Conservation (phyloP, 2,797 vertebrate species). For the Acropternis orthonyx region DNA sequence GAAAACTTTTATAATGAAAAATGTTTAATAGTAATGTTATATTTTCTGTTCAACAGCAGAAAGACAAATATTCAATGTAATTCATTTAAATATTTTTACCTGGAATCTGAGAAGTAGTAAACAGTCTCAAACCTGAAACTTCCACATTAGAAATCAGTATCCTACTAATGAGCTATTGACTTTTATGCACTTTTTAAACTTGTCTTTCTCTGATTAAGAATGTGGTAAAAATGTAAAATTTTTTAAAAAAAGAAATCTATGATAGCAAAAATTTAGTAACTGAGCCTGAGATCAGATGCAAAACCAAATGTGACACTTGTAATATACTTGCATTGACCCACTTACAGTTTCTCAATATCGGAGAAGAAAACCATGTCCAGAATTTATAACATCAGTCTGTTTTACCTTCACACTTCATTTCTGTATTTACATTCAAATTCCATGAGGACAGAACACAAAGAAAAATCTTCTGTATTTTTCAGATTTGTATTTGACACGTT, state of each 20-base stretch:
- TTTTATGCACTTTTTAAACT: not conserved
- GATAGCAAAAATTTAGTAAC: not conserved
- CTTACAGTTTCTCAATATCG: fast-evolving
- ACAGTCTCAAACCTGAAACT: not conserved
- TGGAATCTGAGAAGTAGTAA: not conserved
- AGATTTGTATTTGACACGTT: not conserved
- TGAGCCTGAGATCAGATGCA: not conserved
- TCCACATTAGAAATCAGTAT: not conserved
- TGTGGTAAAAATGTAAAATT: fast-evolving
- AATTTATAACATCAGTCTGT: too few relatives aligned
- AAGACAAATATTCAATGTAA: not conserved
- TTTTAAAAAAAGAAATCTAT: not conserved
- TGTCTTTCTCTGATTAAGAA: not conserved
- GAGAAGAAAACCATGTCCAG: too few relatives aligned
- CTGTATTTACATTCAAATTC: not conserved
- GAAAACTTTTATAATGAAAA: not conserved
- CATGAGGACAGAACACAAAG: not conserved
- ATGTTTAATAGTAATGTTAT: fast-evolving
- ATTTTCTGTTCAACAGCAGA: not conserved
- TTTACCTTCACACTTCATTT: not conserved
- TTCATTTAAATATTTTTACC: not conserved
- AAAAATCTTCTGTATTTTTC: not conserved
- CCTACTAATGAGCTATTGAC: not conserved
- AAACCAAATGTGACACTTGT: not conserved
- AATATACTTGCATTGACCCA: not conserved